phyloP scores from a whole-genome alignment of 2,888 invertebrate genomes.

The Trichopria drosophilae region DNA sequence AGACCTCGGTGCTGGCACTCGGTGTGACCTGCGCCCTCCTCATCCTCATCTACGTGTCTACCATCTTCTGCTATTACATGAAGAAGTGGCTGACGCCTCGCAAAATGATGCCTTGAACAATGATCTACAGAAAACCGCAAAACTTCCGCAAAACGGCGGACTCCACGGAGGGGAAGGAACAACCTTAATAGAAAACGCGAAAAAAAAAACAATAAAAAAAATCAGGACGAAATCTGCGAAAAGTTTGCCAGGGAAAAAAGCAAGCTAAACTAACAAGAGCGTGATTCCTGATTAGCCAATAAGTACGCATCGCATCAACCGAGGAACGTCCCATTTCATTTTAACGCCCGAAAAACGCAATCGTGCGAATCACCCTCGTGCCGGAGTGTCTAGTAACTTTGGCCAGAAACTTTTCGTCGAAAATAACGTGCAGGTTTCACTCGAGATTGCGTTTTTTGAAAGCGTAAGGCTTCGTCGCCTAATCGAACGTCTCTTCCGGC shows the following conservation, averaged over 20 bases:
- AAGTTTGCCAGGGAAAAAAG: conserved; percentile 9
- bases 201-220: conserved; percentile 26
- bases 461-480: too few relatives aligned
- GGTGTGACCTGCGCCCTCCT: conserved; percentile 90
- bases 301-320: too few relatives aligned
- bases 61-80: conserved; percentile 91
- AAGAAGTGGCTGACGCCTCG: conserved; percentile 87
- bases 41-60: conserved; percentile 86
- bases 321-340: too few relatives aligned
- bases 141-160: conserved; percentile 14
- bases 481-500: too few relatives aligned
- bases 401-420: too few relatives aligned
- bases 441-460: too few relatives aligned
- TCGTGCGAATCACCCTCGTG: too few relatives aligned
- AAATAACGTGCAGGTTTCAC: too few relatives aligned
- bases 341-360: too few relatives aligned
- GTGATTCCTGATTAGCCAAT: too few relatives aligned
- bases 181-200: conserved; percentile 28
- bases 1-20: conserved; percentile 85
- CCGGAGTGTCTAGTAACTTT: too few relatives aligned
- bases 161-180: background rate
- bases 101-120: conserved; percentile 72
- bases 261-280: too few relatives aligned
- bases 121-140: conserved; percentile 3
- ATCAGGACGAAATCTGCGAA: conserved; percentile 12